phyloP scores from a whole-genome alignment of 2,113 vertebrate genomes.

The Spea bombifrons region DNA sequence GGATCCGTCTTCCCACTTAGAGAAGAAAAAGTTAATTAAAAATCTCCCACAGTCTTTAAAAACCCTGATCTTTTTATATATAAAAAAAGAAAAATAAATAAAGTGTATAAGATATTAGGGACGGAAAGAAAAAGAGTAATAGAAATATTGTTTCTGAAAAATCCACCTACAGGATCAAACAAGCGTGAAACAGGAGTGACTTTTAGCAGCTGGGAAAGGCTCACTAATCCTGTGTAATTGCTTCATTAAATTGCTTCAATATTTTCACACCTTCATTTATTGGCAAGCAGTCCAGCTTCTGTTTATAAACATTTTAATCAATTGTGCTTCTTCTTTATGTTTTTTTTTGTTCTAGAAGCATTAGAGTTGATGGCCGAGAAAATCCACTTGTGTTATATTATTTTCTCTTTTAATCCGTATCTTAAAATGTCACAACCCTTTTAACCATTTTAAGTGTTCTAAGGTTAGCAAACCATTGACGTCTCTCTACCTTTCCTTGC shows the following conservation, averaged over 20 bases:
- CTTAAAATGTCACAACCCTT: not conserved
- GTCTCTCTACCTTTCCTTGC: too few relatives aligned
- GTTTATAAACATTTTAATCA: constrained; percentile 47
- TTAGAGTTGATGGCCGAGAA: not conserved
- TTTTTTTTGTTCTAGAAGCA: not conserved
- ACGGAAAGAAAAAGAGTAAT: constrained; percentile 36
- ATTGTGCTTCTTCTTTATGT: constrained; percentile 34
- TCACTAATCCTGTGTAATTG: constrained; percentile 46
- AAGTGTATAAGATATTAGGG: constrained; percentile 25
- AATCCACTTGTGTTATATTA: not conserved
- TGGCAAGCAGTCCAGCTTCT: constrained; percentile 28
- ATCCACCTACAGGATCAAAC: constrained; percentile 38
- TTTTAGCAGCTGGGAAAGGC: constrained; percentile 36
- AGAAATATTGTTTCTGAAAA: constrained; percentile 46
- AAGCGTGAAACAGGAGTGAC: constrained; percentile 43
- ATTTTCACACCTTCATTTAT: constrained; percentile 45
- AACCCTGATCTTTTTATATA: constrained; percentile 39
- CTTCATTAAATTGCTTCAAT: constrained; percentile 46
- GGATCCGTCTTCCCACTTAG: constrained; percentile 44
- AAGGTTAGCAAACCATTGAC: too few relatives aligned
- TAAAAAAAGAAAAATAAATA: constrained; percentile 26
- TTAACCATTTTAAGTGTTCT: not conserved
- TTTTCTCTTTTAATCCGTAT: not conserved
- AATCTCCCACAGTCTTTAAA: constrained; percentile 48
- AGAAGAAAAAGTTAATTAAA: constrained; percentile 50